Conservation (phyloP, 30 jellyfish, hydroid and myxozoan species). For the Turritopsis dohrnii region DNA sequence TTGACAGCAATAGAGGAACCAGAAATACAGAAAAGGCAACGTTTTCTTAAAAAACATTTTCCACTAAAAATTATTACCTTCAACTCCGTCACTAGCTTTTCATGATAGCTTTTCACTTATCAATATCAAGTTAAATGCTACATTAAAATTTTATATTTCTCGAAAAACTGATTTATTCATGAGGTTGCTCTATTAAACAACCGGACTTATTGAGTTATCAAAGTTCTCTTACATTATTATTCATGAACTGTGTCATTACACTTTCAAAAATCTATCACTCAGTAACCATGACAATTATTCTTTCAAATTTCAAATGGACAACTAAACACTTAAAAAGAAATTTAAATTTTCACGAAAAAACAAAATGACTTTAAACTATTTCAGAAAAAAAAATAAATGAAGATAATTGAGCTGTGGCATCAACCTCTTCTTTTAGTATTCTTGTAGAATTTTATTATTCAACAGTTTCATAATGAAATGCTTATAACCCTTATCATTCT, state of each 20-base stretch:
- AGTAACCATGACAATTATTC: neutral
- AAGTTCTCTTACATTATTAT: neutral
- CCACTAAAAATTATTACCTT: neutral
- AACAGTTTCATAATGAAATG: too few species aligned
- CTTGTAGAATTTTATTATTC: too few species aligned
- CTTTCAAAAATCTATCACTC: neutral
- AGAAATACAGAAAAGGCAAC: too few species aligned
- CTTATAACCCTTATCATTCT: too few species aligned
- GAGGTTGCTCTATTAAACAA: neutral
- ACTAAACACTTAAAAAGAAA: neutral
- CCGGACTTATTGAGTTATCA: neutral
- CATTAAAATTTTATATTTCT: neutral
- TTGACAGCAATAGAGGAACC: too few species aligned
- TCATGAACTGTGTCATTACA: neutral
- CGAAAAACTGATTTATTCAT: neutral
- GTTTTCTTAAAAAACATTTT: neutral
- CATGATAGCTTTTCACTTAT: neutral
- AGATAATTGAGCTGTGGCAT: too few species aligned
- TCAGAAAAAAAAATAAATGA: too few species aligned
- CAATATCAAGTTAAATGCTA: neutral
- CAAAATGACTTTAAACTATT: too few species aligned
- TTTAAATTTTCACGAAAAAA: neutral
- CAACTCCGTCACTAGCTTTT: neutral
- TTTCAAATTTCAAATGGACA: neutral
- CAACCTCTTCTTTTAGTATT: too few species aligned